Conservation (phyloP, 1,140 invertebrate genomes). For the Philotrypesis tridentata region DNA sequence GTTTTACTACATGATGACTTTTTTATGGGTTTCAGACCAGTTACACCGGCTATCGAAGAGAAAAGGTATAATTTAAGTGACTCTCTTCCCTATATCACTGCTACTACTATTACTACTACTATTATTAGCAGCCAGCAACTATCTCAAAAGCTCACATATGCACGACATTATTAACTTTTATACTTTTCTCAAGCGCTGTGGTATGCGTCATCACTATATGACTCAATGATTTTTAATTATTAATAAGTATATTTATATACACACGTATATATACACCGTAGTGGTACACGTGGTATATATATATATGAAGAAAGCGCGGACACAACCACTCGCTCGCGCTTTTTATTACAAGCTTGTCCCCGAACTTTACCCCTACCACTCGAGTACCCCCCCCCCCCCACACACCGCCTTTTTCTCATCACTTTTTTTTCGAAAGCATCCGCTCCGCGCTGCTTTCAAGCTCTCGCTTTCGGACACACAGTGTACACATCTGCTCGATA, state of each 20-base stretch:
- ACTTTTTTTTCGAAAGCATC: conserved; percentile 19
- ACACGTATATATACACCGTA: too few species aligned
- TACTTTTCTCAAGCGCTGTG: conserved; percentile 15
- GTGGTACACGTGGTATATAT: too few species aligned
- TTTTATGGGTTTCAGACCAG: conserved; percentile 67
- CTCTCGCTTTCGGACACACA: not conserved
- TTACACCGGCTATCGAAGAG: conserved; percentile 65
- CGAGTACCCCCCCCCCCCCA: too few species aligned
- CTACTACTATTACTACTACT: conserved; percentile 16
- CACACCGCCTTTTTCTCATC: not conserved
- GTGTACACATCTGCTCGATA: not conserved
- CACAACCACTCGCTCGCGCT: not conserved
- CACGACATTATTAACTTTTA: conserved; percentile 38
- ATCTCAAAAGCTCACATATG: conserved; percentile 33
- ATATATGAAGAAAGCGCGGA: not conserved
- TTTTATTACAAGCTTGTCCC: conserved; percentile 13
- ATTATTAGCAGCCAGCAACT: not conserved
- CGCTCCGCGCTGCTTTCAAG: not conserved
- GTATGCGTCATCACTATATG: not conserved
- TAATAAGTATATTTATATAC: not conserved
- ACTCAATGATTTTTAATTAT: too few species aligned
- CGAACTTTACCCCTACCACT: not conserved
- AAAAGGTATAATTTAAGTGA: conserved; percentile 58
- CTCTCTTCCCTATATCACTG: conserved; percentile 38
- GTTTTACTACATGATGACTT: conserved; percentile 57